Base-by-base conservation (phyloP, 2,113 vertebrate genomes). In the Tetraodon nigroviridis region DNA sequence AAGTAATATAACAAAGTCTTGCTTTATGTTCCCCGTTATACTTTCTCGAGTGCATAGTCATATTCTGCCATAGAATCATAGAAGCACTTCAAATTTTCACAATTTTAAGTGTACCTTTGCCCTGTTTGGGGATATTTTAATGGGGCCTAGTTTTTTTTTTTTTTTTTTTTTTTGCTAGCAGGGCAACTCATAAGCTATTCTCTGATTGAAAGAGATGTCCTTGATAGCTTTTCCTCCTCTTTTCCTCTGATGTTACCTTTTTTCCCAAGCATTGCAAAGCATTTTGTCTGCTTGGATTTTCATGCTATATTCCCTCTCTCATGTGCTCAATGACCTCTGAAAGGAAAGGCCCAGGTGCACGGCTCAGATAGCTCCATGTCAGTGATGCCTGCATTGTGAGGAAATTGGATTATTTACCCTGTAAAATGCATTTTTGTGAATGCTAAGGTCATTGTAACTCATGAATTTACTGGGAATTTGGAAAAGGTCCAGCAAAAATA, bases 371-470 rank as follows among this genome's bases (percentile, higher is more conserved):
- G 69, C 67, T 59, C 18, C 50, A 58, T 69, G 66, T 71, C 76
- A 69, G 46, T 58, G 59, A 85, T 73, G 69, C 65, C 71, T 81
- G 81, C 50, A 69, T 73, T 71, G 59, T 29, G 59, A 58, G 24
- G 48, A 51, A 81, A 77, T 73, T 78, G 61, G 71, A 81, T 81
- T 80, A 76, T 83, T 79, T 61, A 51, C 61, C 48, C 45, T 49
- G 45, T 82, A 79, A 81, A 85, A 75, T 75, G 71, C 69, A 79
- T 78, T 53, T 64, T 68, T 61, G 71, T 83, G 78, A 76, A 75
- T 68, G 71, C 69, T 79, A 63, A 70, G 73, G 78, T 79, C 79
- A 82, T 87, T 63, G 46, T 5, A 55, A 81, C 73, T 76, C 7
- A 58, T 67, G 75, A 63, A 42, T 67, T 80, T 73, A 76, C 60